Conservation (phyloP, 2,797 vertebrate genomes). For the Coluber constrictor region DNA sequence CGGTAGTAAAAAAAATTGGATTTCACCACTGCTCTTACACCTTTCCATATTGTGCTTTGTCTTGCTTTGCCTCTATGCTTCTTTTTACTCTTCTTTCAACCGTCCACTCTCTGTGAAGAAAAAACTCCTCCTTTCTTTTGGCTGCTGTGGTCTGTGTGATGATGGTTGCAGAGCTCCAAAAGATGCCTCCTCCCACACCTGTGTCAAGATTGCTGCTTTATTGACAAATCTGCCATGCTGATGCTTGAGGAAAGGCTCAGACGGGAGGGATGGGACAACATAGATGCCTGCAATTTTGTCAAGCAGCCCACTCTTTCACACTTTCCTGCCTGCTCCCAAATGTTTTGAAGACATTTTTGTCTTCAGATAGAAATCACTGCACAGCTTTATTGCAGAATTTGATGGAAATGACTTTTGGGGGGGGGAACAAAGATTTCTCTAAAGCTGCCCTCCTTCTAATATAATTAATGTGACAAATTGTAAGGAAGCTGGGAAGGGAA, state of each 20-base stretch:
- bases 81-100: background rate
- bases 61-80: background rate
- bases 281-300: background rate
- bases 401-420: background rate
- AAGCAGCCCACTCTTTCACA: background rate
- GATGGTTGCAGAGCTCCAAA: background rate
- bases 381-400: background rate
- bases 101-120: background rate
- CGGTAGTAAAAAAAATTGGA: too few species aligned
- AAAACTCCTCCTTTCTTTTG: background rate
- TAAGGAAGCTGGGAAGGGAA: background rate
- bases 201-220: background rate
- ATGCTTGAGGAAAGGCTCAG: background rate
- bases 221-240: background rate
- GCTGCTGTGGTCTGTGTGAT: background rate
- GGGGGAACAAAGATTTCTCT: background rate
- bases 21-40: background rate
- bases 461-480: background rate
- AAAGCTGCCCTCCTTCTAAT: background rate
- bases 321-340: background rate
- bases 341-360: background rate
- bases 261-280: background rate
- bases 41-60: background rate
- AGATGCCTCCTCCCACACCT: background rate
- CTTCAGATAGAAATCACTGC: background rate